Evolutionary conservation across 2,888 invertebrate genomes (phyloP).

Genomic region (Zygogramma bicolorata): DNA sequence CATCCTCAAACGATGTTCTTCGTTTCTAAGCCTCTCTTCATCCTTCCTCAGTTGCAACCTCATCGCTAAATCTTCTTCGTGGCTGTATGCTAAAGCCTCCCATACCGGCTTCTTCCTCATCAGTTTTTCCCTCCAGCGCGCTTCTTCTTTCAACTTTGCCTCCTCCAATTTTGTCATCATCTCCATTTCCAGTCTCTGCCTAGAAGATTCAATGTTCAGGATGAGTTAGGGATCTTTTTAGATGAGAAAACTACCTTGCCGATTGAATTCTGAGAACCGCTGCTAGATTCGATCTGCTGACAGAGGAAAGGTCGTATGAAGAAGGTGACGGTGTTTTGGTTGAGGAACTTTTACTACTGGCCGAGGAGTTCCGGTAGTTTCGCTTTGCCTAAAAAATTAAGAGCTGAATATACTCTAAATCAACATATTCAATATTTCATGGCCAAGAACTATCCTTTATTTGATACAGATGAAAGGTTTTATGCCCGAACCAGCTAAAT

Average conservation of each 20-base stretch:
- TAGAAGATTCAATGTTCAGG: conserved; percentile 50
- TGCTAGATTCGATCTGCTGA: conserved; percentile 76
- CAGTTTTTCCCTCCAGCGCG: conserved; percentile 72
- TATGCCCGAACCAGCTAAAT: too few relatives aligned
- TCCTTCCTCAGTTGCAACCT: conserved; percentile 75
- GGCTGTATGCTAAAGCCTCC: conserved; percentile 75
- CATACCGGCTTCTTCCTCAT: conserved; percentile 77
- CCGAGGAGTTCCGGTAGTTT: conserved; percentile 51
- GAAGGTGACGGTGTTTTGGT: conserved; percentile 60
- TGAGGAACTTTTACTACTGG: conserved; percentile 59
- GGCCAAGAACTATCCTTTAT: neutral
- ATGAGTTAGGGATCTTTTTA: neutral
- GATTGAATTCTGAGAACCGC: conserved; percentile 76
- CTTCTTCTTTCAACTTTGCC: conserved; percentile 71
- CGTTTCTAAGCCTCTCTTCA: conserved; percentile 76
- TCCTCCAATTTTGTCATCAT: conserved; percentile 72
- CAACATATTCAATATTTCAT: neutral
- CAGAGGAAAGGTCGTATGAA: conserved; percentile 65
- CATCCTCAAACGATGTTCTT: conserved; percentile 79
- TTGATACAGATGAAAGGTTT: too few relatives aligned
- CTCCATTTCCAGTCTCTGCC: conserved; percentile 75
- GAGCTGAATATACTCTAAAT: neutral
- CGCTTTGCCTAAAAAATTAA: conserved; percentile 36
- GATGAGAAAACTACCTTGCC: conserved; percentile 65
- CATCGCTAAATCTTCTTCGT: conserved; percentile 77